phyloP scores from a whole-genome alignment of 2,888 invertebrate genomes.

The Chloromyia formosa region DNA sequence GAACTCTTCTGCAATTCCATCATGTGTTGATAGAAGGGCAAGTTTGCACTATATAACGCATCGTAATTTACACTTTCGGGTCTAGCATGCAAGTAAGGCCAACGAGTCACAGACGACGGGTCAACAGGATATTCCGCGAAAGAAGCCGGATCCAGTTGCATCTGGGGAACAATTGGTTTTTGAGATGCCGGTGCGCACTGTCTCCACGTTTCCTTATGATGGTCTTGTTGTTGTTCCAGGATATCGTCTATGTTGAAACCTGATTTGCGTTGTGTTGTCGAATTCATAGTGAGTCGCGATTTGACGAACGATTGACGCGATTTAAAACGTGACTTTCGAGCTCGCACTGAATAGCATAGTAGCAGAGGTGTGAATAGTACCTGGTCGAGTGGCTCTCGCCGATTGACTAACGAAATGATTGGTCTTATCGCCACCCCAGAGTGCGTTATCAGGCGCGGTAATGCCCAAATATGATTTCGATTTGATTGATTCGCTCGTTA shows the following conservation, averaged over 20 bases:
- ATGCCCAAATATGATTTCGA: slow-evolving; percentile 30
- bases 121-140: slow-evolving; percentile 9
- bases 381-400: not conserved
- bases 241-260: slow-evolving; percentile 42
- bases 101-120: not conserved
- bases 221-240: slow-evolving; percentile 23
- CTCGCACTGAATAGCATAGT: not conserved
- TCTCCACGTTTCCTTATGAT: slow-evolving; percentile 14
- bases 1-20: slow-evolving; percentile 24
- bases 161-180: not conserved
- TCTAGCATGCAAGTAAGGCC: slow-evolving; percentile 7
- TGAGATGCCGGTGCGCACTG: not conserved
- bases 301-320: too few species aligned
- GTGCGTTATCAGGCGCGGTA: slow-evolving; percentile 5
- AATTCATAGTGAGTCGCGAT: slow-evolving; percentile 7
- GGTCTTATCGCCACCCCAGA: slow-evolving; percentile 11
- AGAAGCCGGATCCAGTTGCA: not conserved
- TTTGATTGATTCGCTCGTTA: slow-evolving; percentile 35
- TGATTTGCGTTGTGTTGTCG: slow-evolving; percentile 13
- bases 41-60: slow-evolving; percentile 16
- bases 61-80: slow-evolving; percentile 13
- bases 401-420: slow-evolving; percentile 18
- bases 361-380: not conserved
- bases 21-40: slow-evolving; percentile 35
- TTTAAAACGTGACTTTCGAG: not conserved